phyloP scores from a whole-genome alignment of 2,113 vertebrate genomes.

The Hydrochoerus hydrochaeris region DNA sequence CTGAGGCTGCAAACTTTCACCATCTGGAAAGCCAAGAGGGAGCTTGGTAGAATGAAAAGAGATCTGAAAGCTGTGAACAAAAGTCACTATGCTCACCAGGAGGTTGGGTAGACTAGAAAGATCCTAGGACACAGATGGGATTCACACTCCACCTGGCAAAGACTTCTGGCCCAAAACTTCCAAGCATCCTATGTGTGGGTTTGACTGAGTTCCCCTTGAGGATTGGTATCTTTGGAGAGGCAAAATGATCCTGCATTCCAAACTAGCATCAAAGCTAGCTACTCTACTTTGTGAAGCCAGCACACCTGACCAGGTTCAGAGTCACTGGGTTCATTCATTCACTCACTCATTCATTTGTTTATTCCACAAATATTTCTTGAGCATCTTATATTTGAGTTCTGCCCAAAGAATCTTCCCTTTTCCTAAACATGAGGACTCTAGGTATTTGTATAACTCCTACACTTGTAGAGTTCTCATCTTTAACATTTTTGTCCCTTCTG shows the following conservation, averaged over 20 bases:
- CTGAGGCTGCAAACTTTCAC: slow-evolving; percentile 56
- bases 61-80: neutral
- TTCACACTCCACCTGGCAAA: neutral
- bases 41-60: neutral
- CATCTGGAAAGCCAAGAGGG: slow-evolving; percentile 29
- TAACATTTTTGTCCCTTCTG: neutral
- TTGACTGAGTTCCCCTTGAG: neutral
- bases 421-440: neutral
- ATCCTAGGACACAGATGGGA: neutral
- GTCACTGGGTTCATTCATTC: neutral
- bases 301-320: neutral
- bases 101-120: neutral
- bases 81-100: neutral
- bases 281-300: neutral
- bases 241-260: neutral
- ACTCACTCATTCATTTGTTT: neutral
- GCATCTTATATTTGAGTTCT: neutral
- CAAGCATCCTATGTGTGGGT: neutral
- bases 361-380: neutral
- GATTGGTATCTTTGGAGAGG: neutral
- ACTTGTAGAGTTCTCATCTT: neutral
- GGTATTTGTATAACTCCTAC: neutral
- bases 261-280: neutral
- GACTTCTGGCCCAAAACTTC: neutral
- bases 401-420: neutral